phyloP scores from a whole-genome alignment of 2,113 vertebrate species.

The Cisticola juncidis region DNA sequence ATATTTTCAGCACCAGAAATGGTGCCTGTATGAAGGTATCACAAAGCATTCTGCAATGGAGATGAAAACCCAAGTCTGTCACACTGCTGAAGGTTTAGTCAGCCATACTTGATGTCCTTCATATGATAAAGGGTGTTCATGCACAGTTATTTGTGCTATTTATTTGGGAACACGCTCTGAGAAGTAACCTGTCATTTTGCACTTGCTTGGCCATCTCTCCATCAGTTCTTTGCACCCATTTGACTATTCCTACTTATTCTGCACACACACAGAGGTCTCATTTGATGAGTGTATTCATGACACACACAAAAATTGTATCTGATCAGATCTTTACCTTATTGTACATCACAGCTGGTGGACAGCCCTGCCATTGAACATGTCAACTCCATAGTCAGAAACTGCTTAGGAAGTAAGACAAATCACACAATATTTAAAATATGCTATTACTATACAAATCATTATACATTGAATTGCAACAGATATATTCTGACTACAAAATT shows the following conservation, averaged over 20 bases:
- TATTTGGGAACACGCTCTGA: neutral
- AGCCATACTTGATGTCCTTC: neutral
- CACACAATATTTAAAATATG: neutral
- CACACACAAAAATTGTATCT: neutral
- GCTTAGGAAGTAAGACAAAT: neutral
- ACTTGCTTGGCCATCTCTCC: neutral
- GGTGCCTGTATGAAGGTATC: neutral
- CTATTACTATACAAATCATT: neutral
- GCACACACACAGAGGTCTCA: neutral
- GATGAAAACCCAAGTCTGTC: neutral
- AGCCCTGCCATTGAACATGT: neutral
- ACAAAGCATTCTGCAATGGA: neutral
- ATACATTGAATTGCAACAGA: neutral
- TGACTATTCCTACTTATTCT: neutral
- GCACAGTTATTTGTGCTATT: neutral
- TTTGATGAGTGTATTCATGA: neutral
- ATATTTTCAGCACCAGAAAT: conserved; percentile 10
- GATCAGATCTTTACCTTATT: neutral
- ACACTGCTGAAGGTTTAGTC: neutral
- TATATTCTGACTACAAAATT: neutral
- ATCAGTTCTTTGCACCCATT: neutral
- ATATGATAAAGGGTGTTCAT: neutral
- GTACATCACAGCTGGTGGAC: neutral
- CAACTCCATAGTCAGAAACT: neutral
- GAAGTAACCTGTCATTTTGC: neutral